Conservation (phyloP, 92 coral and sea anemone genomes). For the Parazoanthus darwini region DNA sequence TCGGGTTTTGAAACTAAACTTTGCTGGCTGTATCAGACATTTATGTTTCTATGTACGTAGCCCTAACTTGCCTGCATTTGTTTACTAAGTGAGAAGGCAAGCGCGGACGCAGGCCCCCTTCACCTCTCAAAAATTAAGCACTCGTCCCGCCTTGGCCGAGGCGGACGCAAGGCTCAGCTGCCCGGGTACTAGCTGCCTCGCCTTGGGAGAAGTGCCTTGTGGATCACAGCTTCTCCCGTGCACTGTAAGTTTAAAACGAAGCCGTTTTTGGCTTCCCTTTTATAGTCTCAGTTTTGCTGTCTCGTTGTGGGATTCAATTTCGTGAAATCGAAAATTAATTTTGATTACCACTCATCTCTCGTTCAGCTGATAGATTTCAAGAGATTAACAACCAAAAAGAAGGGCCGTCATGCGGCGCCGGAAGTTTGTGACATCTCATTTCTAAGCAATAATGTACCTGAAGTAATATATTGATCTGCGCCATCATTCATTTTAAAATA, state of each 20-base stretch:
- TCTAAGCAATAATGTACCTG: not conserved
- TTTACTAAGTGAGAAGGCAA: conserved; percentile 24
- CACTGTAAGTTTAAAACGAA: conserved; percentile 67
- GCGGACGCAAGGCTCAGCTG: conserved; percentile 77
- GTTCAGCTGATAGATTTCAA: not conserved
- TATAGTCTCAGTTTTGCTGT: conserved; percentile 35
- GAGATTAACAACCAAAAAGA: not conserved
- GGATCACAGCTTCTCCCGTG: conserved; percentile 59
- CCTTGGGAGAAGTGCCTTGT: conserved; percentile 57
- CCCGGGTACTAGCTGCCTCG: conserved; percentile 60
- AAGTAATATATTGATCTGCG: not conserved
- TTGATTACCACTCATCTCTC: not conserved
- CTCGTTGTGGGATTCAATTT: conserved; percentile 27
- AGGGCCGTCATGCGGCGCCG: conserved; percentile 25
- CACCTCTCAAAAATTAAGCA: conserved; percentile 64
- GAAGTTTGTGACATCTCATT: not conserved
- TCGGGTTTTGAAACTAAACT: no score
- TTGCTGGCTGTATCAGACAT: no score
- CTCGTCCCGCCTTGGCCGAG: conserved; percentile 70
- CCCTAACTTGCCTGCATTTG: no score
- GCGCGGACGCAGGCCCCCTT: conserved; percentile 72
- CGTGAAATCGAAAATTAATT: not conserved
- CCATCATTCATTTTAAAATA: not conserved
- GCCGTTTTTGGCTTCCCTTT: conserved; percentile 9
- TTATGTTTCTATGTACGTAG: no score